Evolutionary conservation across 1,140 invertebrate species (phyloP), one percentile per base, ranked within the genome.

Genomic region (Probaryconus sp.): DNA sequence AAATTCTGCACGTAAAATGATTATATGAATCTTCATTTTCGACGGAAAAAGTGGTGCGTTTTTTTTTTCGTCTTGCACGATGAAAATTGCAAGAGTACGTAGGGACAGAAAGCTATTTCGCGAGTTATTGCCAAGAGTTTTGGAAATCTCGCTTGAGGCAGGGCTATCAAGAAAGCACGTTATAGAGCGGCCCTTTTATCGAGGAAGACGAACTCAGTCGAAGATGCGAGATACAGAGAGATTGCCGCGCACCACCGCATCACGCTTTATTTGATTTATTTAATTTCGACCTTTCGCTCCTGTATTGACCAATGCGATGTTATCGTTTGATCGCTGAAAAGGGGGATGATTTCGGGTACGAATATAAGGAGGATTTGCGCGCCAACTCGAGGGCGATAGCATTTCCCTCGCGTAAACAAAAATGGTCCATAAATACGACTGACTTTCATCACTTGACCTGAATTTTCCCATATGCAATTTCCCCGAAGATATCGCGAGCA

Each of bases 191-290:
- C 45, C 65, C 61, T 67, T 61, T 33, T 30, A 33, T 11, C 55
- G 38, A 55, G 5, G 11, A 51, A 76, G 63, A 63, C 38, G 33
- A 38, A 58, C 47, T 26, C 35, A 75, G 70, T 77, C 77, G 70
- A 76, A 79, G 80, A 78, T 81, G 56, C 26, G 63, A 84, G 79
- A 84, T 83, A 80, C 58, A 38, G 51, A 74, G 64, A 53, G 43
- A 50, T 30, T 14, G 43, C 16, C 55, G 76, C 47, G 43, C 17
- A n/a, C n/a, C n/a, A n/a, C n/a, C 40, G 31, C 50, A 58, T 76
- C 48, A 21, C 45, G 56, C 35, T 76, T 67, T 61, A 40, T 76
- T 79, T 82, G 81, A 82, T 84, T 84, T 83, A 84, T 83, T 83
- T 80, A 83, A 84, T 83, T 81, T 81, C 51, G 50, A 56, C 65